phyloP scores from a whole-genome alignment of 2,888 invertebrate genomes.

The Oasisia sp. region DNA sequence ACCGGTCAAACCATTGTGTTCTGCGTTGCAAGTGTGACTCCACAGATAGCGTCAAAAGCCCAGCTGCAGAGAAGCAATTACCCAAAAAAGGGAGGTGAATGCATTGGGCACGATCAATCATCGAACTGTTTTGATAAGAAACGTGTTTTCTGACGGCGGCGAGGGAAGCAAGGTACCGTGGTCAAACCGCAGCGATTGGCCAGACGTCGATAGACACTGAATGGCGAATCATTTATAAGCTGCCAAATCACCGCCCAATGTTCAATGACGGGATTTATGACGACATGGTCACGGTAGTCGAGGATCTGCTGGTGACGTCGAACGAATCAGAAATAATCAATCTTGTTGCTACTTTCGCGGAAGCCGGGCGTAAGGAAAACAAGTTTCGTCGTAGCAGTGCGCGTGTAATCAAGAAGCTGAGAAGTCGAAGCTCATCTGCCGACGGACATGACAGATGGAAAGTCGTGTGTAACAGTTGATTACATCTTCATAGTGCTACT shows the following conservation, averaged over 20 bases:
- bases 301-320: background rate
- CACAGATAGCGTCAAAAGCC: background rate
- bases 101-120: background rate
- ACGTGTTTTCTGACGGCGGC: background rate
- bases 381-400: background rate
- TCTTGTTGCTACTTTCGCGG: background rate
- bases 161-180: background rate
- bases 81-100: background rate
- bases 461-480: background rate
- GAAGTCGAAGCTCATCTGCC: too few relatives aligned
- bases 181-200: background rate
- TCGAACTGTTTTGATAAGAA: background rate
- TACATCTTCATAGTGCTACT: background rate
- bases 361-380: background rate
- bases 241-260: background rate
- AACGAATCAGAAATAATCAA: background rate
- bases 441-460: too few relatives aligned
- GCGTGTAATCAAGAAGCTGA: too few relatives aligned
- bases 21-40: background rate
- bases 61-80: background rate
- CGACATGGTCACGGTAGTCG: background rate
- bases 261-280: background rate
- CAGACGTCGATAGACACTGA: background rate
- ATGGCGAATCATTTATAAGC: conserved; percentile 4
- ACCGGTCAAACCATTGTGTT: background rate